Base-by-base conservation (phyloP, 1,140 invertebrate genomes). In the Chrysopa pallens region DNA sequence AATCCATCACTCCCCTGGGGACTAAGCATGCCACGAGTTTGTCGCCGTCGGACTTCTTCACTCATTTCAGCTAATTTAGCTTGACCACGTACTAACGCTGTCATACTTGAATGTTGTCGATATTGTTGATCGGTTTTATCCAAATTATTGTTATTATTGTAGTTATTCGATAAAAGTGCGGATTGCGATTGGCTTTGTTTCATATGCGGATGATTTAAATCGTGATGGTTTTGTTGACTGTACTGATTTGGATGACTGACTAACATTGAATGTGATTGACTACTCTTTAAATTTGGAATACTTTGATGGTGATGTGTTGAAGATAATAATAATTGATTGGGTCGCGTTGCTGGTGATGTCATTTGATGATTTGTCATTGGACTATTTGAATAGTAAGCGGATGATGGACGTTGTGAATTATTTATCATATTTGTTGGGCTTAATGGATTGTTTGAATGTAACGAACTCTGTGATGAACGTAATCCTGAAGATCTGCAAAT, bases 51-150 rank as follows among this genome's bases (percentile, higher is more conserved):
- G 2, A 85, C 73, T 60, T 86, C 83, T 54, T 87, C 83, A 8
- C 78, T 73, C 79, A 86, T 85, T 56, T 86, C 83, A 17, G 78
- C 73, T 42, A 87, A 66, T 57, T 86, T 86, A 0, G 82, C 83
- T 46, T 81, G 77, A 43, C 80, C 77, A 5, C 79, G 61, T 44
- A 59, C 59, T n/a, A 61, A 46, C 42, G 59, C 59, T 7, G 59
- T 56, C 35, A 61, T 59, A 7, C 57, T 59, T 45, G 59, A 57
- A 39, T 61, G 57, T 31, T 29, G 41, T 1, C 9, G 27, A 11
- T 9, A 11, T 43, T 33, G 31, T 23, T 23, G 17, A 23, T 23
- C 17, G 5, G 17, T 23, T 23, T 23, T 23, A 23, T 23, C 17
- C n/a, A 33, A 33, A 12, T 33, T 33, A 33, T 33, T 33, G n/a